Base-by-base conservation (phyloP, 2,888 invertebrate genomes). In the Podabrus alpinus region DNA sequence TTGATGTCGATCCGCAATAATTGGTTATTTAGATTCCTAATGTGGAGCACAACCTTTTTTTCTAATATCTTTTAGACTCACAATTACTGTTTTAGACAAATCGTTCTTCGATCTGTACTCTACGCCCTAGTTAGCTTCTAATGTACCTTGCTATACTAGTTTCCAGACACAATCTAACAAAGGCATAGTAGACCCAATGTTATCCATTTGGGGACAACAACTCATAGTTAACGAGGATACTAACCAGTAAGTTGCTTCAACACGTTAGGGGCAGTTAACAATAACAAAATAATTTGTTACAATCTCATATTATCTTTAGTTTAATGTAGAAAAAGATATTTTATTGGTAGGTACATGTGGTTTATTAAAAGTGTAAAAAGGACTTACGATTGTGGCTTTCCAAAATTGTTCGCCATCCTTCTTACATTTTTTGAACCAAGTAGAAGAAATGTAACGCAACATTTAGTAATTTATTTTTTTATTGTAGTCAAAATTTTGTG, bases 161-260 rank as follows among this genome's bases (percentile, higher is more conserved):
- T 93, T 93, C 92, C 93, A 93, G 92, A 93, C 93, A 90, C 93
- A 93, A 90, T 92, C 92, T 91, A 96, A 95, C 93, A 95, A 95
- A 92, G 96, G 96, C 93, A 95, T 96, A 93, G 95, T 96, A 93
- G 96, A 97, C 93, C 97, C 96, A 91, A 96, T 97, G 96, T 95
- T 97, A 91, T 95, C 95, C 91, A 97, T 97, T 91, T 97, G 97
- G 97, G 97, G 96, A 91, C 96, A 97, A 92, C 96, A 96, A 93
- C 95, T 96, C 92, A 95, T 96, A 92, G 95, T 96, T 90, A 96
- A 95, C 94, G 96, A 96, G 94, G 96, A 97, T 91, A 95, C 96
- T 88, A 95, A 95, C 91, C 96, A 96, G 96, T 97, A 95, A 95
- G 96, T 95, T 70, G 67, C 24, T 71, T 66, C 59, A 70, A 25